Conservation (phyloP, 2,113 vertebrate species). For the Charadrius vociferus region DNA sequence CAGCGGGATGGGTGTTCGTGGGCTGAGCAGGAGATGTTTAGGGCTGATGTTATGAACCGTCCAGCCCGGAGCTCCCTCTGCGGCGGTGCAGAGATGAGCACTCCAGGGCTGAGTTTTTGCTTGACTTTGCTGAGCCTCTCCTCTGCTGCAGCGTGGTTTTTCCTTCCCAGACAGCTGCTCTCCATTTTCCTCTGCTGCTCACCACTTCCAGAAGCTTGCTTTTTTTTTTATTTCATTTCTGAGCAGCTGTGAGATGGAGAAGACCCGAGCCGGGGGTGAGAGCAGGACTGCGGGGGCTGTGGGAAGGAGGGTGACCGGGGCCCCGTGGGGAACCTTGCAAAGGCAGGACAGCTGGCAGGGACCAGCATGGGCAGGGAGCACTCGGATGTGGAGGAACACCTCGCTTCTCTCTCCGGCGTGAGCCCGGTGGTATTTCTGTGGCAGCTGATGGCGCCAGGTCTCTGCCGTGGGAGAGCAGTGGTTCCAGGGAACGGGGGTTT, state of each 20-base stretch:
- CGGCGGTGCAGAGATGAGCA: background rate
- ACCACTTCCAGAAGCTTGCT: background rate
- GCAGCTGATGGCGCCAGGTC: background rate
- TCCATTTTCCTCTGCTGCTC: background rate
- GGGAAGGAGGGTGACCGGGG: background rate
- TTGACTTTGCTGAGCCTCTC: background rate
- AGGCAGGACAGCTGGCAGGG: background rate
- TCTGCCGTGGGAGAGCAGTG: background rate
- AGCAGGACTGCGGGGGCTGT: background rate
- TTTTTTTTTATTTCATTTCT: background rate
- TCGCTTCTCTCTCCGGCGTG: background rate
- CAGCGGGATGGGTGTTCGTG: rapidly evolving
- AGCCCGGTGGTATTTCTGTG: rapidly evolving
- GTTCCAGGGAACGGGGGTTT: background rate
- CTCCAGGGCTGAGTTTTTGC: background rate
- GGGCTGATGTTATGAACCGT: background rate
- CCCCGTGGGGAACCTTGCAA: background rate
- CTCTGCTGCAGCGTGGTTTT: background rate
- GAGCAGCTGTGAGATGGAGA: background rate
- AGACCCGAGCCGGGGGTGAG: rapidly evolving
- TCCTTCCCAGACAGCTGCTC: background rate
- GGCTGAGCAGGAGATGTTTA: background rate
- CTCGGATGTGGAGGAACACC: background rate
- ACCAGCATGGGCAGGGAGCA: background rate
- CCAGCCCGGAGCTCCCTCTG: background rate